Conservation (phyloP, 2,888 invertebrate genomes). For the Hybos culiciformis region DNA sequence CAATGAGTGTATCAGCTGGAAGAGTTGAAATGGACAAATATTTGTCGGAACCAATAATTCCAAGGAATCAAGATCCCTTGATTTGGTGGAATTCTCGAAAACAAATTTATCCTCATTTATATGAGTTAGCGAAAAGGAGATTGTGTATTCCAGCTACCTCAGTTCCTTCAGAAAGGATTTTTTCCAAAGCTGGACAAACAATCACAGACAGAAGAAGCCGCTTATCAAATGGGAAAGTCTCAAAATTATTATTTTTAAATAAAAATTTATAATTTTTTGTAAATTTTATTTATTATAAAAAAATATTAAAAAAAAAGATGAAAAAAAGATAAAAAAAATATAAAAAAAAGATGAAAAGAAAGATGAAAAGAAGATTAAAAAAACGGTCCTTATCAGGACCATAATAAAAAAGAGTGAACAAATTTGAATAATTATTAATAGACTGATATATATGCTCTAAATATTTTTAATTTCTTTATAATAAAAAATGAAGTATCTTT, state of each 20-base stretch:
- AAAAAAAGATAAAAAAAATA: too few species aligned
- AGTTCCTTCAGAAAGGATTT: not conserved
- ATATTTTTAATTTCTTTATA: too few species aligned
- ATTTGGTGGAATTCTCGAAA: not conserved
- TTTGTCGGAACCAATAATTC: not conserved
- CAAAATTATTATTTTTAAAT: not conserved
- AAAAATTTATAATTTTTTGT: not conserved
- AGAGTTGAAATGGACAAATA: not conserved
- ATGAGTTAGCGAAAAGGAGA: not conserved
- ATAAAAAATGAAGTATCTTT: too few species aligned
- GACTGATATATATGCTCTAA: too few species aligned
- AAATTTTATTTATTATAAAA: too few species aligned
- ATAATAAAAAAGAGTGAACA: too few species aligned
- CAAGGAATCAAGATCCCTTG: not conserved
- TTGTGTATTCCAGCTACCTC: slow-evolving; percentile 1
- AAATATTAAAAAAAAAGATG: too few species aligned
- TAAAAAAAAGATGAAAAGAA: too few species aligned
- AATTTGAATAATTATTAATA: too few species aligned
- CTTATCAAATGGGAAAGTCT: not conserved
- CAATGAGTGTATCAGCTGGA: not conserved
- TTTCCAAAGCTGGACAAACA: slow-evolving; percentile 1
- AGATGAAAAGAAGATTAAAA: too few species aligned
- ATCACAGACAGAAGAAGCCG: not conserved
- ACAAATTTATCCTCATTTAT: slow-evolving; percentile 1
- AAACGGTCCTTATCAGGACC: too few species aligned